Percentiles rank a stretch among this genome's conserved stretches.
Conservation (phyloP, 92 coral and sea anemone species). For the Umimayanthus chanpuru region DNA sequence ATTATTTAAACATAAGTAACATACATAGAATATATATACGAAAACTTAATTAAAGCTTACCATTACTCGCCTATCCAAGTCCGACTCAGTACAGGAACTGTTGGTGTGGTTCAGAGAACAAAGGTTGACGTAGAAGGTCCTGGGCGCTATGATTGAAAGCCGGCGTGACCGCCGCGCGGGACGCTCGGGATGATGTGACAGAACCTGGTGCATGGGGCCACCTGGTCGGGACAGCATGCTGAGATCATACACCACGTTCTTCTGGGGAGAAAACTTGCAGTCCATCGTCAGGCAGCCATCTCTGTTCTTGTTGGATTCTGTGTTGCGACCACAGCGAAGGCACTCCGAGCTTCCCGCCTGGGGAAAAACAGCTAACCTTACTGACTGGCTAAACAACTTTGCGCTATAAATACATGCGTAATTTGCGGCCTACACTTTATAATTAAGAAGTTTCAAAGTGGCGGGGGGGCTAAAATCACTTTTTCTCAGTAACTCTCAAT, state of each 20-base stretch:
- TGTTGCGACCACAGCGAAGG: constrained; percentile 73
- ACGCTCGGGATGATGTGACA: background rate
- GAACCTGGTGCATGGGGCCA: constrained; percentile 75
- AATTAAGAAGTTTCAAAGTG: too few relatives aligned
- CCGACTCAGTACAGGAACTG: constrained; percentile 58
- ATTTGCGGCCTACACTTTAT: background rate
- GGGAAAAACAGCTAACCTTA: background rate
- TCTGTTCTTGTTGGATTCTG: constrained; percentile 43
- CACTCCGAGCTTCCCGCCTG: constrained; percentile 70
- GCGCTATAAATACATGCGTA: background rate
- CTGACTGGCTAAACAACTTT: background rate
- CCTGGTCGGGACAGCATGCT: constrained; percentile 66
- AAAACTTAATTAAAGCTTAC: constrained; percentile 46
- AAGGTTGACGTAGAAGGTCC: constrained; percentile 57
- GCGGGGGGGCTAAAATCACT: too few relatives aligned
- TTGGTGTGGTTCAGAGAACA: constrained; percentile 79
- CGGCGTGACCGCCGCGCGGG: background rate
- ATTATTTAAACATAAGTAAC: too few relatives aligned
- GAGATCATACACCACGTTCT: constrained; percentile 67
- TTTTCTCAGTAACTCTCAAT: too few relatives aligned
- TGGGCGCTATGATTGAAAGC: constrained; percentile 33
- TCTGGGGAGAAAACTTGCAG: constrained; percentile 55
- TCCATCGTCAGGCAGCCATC: constrained; percentile 64
- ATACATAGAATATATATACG: too few relatives aligned
- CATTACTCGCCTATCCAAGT: background rate